Percentiles rank a stretch among this genome's conserved stretches.
These are phyloP conservation scores for Turritopsis dohrnii DNA, from an alignment of 30 jellyfish, hydroid and myxozoan species.

Conservation along the genomic window DNA sequence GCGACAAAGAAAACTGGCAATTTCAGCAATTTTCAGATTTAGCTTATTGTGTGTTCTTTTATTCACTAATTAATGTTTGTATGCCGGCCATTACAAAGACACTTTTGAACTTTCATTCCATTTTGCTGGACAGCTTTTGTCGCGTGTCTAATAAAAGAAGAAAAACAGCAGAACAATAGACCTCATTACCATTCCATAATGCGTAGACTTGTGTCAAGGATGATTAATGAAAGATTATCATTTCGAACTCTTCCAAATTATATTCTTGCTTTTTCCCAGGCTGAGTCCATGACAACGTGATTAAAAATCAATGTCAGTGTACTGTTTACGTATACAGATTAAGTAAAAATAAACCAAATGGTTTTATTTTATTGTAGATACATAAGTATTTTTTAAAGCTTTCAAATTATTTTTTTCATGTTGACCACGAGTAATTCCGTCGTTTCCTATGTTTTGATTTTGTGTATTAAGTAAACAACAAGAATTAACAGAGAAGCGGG, in stretches of 20 bases:
- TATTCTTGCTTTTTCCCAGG: neutral
- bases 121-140: neutral
- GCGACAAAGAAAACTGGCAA: neutral
- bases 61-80: neutral
- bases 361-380: neutral
- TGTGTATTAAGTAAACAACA: neutral
- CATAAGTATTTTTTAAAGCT: too few relatives aligned
- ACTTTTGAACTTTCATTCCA: neutral
- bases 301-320: neutral
- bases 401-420: neutral
- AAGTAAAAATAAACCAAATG: neutral
- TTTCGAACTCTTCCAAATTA: neutral
- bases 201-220: neutral
- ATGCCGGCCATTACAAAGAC: neutral
- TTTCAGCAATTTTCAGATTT: too few relatives aligned
- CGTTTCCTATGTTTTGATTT: neutral
- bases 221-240: neutral
- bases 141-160: neutral
- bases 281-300: neutral
- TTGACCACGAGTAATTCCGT: neutral
- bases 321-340: neutral
- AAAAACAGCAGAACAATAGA: neutral
- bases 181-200: neutral
- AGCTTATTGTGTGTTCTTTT: neutral
- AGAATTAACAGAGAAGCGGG: neutral